Conservation (phyloP, 2,797 vertebrate species). For the Triplophysa yarkandensis region DNA sequence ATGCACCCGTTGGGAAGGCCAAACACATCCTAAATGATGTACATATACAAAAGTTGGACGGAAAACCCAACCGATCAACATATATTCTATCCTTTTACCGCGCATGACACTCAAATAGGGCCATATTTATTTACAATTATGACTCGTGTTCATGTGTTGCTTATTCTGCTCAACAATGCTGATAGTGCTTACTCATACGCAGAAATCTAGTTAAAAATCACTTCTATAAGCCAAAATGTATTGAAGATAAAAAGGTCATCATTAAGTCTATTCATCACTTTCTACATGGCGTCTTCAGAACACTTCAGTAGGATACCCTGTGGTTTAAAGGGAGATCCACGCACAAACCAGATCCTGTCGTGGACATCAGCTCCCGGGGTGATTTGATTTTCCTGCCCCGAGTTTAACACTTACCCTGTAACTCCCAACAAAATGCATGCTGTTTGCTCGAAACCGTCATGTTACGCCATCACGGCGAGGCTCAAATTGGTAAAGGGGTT, state of each 20-base stretch:
- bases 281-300: not conserved
- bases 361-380: slow-evolving; percentile 26
- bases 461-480: slow-evolving; percentile 34
- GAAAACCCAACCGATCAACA: not conserved
- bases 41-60: too few relatives aligned
- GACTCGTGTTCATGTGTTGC: not conserved
- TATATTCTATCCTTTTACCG: not conserved
- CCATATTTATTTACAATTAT: not conserved
- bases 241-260: slow-evolving; percentile 2
- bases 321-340: slow-evolving; percentile 2
- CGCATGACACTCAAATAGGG: too few relatives aligned
- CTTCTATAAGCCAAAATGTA: not conserved
- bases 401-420: slow-evolving; percentile 21
- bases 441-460: slow-evolving; percentile 33
- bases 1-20: not conserved
- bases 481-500: slow-evolving; percentile 40
- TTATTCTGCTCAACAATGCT: not conserved
- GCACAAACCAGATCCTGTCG: slow-evolving; percentile 27
- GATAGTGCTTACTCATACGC: not conserved
- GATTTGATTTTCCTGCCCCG: slow-evolving; percentile 20
- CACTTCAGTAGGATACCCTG: not conserved
- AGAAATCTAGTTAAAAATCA: not conserved
- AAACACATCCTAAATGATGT: not conserved
- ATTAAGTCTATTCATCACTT: slow-evolving; percentile 9
- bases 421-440: slow-evolving; percentile 29